Base-by-base conservation (phyloP, 2,888 invertebrate genomes). In the Pseudolycoriella hygida region DNA sequence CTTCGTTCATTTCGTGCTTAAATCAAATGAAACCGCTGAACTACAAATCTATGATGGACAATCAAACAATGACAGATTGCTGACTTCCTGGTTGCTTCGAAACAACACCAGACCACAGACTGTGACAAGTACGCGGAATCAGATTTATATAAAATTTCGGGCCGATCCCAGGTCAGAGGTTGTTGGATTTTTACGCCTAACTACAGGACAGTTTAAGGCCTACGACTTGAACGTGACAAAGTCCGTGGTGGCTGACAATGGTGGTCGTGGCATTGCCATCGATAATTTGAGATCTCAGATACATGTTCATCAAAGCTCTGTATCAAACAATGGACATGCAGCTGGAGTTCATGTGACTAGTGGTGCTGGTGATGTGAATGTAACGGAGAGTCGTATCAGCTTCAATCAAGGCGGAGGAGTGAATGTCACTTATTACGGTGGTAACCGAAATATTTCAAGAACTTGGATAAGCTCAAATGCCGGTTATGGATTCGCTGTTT, bases 381-480 rank as follows among this genome's bases (percentile, higher is more conserved):
- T 98, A 3, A 94, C 96, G 17, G 79, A 84, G 54, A 89, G 90
- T 51, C 73, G 80, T 54, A 81, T 98, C 52, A 82, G 84, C 15
- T 83, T 87, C 53, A 98, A 98, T 60, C 75, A 80, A 57, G 93
- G 92, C 2, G 92, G 92, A 56, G 98, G 97, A 0, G 73, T 98
- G 10, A 98, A 98, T 61, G 80, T 98, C 11, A 93, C 94, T 0
- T 89, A 89, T 49, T 84, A 87, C 3, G 97, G 98, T 0, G 98
- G 98, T 1, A 84, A 83, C 54, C 74, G 90, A 50, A 93, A 97
- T 57, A 74, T 98, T 48, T 94, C 96, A 11, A 72, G 79, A 53
- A 84, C 88, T 40, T 80, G 77, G 19, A 67, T 98, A 18, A 83
- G 81, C 43, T 83, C 86, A 1, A 98, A 98, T 63, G 73, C 74